phyloP scores from a whole-genome alignment of 2,888 invertebrate species.

The Macaria liturata region DNA sequence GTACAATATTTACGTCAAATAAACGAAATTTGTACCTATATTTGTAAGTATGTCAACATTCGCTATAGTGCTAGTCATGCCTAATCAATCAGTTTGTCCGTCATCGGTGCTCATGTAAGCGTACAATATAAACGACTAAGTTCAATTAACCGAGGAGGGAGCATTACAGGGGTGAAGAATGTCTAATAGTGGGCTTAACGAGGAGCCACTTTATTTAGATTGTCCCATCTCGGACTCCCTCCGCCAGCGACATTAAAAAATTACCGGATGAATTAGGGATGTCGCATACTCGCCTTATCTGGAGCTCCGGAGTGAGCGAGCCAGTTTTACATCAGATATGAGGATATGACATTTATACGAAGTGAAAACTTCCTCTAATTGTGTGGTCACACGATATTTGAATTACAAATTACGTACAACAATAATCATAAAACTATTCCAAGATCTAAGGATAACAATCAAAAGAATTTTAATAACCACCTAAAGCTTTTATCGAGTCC shows the following conservation, averaged over 20 bases:
- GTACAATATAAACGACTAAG: not conserved
- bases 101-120: no score
- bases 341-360: no score
- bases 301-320: no score
- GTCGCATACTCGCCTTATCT: conserved; percentile 26
- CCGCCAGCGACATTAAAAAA: conserved; percentile 25
- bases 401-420: no score
- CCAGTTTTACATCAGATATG: no score
- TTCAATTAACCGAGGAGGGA: conserved; percentile 34
- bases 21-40: no score
- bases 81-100: no score
- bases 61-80: no score
- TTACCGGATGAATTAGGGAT: conserved; percentile 43
- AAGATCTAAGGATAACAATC: conserved; percentile 14
- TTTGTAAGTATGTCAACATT: no score
- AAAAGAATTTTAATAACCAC: conserved; percentile 26
- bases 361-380: no score
- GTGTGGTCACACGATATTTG: no score
- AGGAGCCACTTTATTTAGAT: conserved; percentile 66
- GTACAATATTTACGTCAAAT: no score
- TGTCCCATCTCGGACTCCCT: conserved; percentile 42
- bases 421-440: not conserved
- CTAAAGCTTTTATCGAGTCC: conserved; percentile 27
- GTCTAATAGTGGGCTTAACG: conserved; percentile 59
- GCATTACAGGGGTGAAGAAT: conserved; percentile 54